Conservation (phyloP, 2,797 vertebrate species). For the Danio choprae region DNA sequence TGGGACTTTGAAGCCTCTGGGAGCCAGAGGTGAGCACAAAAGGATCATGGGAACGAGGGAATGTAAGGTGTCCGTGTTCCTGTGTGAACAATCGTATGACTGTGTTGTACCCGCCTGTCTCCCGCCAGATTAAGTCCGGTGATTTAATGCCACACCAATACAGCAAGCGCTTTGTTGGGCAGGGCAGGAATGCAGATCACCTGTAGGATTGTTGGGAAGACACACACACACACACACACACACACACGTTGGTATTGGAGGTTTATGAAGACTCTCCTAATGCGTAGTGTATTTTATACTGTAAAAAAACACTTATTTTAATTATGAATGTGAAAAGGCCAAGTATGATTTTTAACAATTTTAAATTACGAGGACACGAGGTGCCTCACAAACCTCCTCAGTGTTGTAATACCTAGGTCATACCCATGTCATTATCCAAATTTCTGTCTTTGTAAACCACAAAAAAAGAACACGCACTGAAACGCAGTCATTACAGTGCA, state of each 20-base stretch:
- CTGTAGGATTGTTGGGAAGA: conserved; percentile 56
- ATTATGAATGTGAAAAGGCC: too few relatives aligned
- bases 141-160: conserved; percentile 68
- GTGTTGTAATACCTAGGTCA: too few relatives aligned
- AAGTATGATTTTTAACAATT: too few relatives aligned
- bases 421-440: too few relatives aligned
- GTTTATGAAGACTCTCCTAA: too few relatives aligned
- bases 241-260: too few relatives aligned
- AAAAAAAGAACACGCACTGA: conserved; percentile 15
- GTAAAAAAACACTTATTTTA: too few relatives aligned
- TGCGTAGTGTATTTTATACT: too few relatives aligned
- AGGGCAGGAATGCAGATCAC: conserved; percentile 71
- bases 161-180: conserved; percentile 71
- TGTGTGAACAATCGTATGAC: conserved; percentile 55
- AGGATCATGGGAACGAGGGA: conserved; percentile 57
- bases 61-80: conserved; percentile 43
- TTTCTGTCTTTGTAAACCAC: too few relatives aligned
- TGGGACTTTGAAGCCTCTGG: background rate
- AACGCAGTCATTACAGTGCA: conserved; percentile 1
- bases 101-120: conserved; percentile 65
- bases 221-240: background rate
- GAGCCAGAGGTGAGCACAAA: conserved; percentile 32
- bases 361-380: too few relatives aligned
- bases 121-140: conserved; percentile 64
- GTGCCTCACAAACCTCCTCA: too few relatives aligned